Evolutionary conservation across 2,113 vertebrate species (phyloP), one percentile per base, ranked within the genome.

Genomic region (Oceanodroma tethys): DNA sequence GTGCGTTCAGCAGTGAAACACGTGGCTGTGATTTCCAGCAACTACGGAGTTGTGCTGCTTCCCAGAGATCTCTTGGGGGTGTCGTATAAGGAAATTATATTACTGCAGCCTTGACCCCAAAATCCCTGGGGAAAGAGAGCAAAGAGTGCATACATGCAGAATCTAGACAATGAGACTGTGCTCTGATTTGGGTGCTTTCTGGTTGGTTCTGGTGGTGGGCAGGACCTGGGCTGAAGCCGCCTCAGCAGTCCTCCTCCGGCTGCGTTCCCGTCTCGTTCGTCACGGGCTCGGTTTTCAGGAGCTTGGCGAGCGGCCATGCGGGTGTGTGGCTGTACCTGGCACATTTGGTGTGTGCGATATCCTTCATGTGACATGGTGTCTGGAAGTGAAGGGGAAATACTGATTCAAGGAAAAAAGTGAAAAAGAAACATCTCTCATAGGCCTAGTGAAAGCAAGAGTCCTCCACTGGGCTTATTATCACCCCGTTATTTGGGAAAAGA

Each of bases 231-330:
- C 18, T 60, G 63, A 65, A 70, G 29, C 23, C 13, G 55, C n/a
- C 19, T 45, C 32, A 79, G 53, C 26, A 59, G 11, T 36, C 19
- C 27, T 81, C 11, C 75, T 45, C 36, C 1, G 0, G 19, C n/a
- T 55, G 4, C 2, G 7, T 74, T 9, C 3, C 50, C 5, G 20
- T n/a, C 60, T 83, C 0, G 0, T 58, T 70, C 5, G 1, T 71
- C 60, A 43, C 0, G 0, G 25, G 34, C 52, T 62, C 1, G 1
- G 32, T 65, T 91, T 70, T 74, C 56, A 65, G 48, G 30, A 62
- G n/a, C n/a, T 22, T 66, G 67, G 18, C 0, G 1, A 59, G 26
- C 0, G 1, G 19, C 48, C n/a, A 1, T 34, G 59, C 0, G 1
- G 22, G 23, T 38, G 13, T 15, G 9, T 9, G 45, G 60, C 40